phyloP scores from a whole-genome alignment of 1,140 invertebrate species.

The Hypothenemus hampei region DNA sequence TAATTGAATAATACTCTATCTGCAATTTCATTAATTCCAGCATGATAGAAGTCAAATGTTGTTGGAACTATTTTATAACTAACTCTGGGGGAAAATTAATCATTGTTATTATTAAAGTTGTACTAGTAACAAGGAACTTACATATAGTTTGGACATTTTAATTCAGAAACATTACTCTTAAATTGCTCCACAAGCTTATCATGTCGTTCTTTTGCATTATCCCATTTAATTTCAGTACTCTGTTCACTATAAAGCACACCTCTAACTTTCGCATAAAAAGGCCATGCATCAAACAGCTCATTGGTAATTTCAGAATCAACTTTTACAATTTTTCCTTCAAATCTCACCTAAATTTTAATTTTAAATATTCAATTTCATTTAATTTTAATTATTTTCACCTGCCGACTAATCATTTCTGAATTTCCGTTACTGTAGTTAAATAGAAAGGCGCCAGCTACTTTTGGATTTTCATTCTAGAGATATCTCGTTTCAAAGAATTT shows the following conservation, averaged over 20 bases:
- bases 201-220: conserved; percentile 3
- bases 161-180: background rate
- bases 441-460: conserved; percentile 1
- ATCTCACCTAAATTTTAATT: conserved; percentile 2
- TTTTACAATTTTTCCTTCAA: conserved; percentile 6
- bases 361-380: background rate
- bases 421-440: background rate
- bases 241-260: background rate
- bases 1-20: conserved; percentile 9
- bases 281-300: background rate
- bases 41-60: conserved; percentile 15
- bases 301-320: background rate
- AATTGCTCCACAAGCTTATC: conserved; percentile 4
- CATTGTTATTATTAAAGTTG: background rate
- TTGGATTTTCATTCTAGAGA: conserved; percentile 1
- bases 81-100: conserved; percentile 7
- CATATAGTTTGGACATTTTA: conserved; percentile 4
- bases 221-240: conserved; percentile 9
- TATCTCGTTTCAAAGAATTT: background rate
- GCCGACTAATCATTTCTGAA: background rate
- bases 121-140: conserved; percentile 7
- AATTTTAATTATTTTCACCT: background rate
- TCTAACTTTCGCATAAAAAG: conserved; percentile 7
- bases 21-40: conserved; percentile 2
- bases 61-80: conserved; percentile 9